Evolutionary conservation across 64 coral and sea anemone genomes (phyloP).

Genomic region (Astreopora myriophthalma): DNA sequence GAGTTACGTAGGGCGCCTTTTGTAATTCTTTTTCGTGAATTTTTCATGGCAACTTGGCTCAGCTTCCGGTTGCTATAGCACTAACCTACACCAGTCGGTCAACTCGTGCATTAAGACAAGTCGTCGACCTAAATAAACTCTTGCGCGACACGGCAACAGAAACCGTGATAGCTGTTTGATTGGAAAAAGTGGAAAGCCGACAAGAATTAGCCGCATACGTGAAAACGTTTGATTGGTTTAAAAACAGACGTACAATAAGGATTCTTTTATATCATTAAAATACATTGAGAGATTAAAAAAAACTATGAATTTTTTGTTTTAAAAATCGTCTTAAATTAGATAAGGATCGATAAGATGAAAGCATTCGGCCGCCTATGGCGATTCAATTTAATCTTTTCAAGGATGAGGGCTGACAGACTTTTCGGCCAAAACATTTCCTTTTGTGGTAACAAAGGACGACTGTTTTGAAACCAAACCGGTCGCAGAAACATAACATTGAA

Average conservation of each 20-base stretch:
- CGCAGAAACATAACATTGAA: not conserved
- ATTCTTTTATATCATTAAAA: not conserved
- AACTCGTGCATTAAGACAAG: not conserved
- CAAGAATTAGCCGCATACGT: not conserved
- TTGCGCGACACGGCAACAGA: not conserved
- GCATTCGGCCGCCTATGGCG: not conserved
- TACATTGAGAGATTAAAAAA: no score
- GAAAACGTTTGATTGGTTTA: not conserved
- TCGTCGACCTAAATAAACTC: not conserved
- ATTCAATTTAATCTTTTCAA: not conserved
- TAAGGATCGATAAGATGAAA: not conserved
- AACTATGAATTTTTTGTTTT: no score
- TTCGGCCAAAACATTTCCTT: not conserved
- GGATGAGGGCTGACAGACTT: not conserved
- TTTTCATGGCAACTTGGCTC: no score
- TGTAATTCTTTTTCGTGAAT: no score
- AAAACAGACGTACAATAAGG: not conserved
- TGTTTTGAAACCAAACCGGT: not conserved
- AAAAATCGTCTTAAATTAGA: not conserved
- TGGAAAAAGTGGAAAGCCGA: not conserved
- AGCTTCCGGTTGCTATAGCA: not conserved
- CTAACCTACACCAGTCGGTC: not conserved
- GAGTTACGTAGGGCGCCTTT: no score
- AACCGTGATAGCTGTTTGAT: not conserved
- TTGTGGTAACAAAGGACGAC: not conserved